Evolutionary conservation across 2,888 invertebrate species (phyloP).

Genomic region (Ceriagrion tenellum): DNA sequence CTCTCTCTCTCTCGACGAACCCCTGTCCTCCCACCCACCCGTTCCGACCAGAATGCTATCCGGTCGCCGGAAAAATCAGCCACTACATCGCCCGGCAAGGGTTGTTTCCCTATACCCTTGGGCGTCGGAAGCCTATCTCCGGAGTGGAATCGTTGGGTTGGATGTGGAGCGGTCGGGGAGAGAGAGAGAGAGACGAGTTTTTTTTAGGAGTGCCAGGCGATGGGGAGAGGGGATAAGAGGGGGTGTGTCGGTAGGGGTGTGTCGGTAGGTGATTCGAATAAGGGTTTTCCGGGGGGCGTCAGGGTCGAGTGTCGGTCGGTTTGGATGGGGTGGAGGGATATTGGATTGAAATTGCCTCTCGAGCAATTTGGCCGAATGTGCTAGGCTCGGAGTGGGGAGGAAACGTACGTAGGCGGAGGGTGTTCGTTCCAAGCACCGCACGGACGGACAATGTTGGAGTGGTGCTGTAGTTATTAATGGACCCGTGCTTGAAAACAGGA

Average conservation of each 20-base stretch:
- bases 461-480: too few relatives aligned
- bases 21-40: neutral
- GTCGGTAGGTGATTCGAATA: neutral
- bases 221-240: neutral
- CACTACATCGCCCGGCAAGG: neutral
- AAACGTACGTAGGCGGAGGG: neutral
- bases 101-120: slow-evolving; percentile 4
- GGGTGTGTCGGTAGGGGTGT: neutral
- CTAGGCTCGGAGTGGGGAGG: neutral
- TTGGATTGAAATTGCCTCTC: neutral
- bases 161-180: neutral
- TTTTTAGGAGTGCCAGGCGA: neutral
- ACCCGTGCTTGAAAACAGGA: too few relatives aligned
- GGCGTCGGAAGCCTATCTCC: slow-evolving; percentile 16
- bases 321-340: neutral
- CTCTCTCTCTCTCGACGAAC: neutral
- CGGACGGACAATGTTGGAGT: too few relatives aligned
- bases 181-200: neutral
- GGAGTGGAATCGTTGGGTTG: neutral
- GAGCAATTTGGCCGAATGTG: neutral
- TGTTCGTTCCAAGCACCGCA: neutral
- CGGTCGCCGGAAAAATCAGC: slow-evolving; percentile 37
- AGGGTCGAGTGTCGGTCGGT: neutral
- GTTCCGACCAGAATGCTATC: neutral
- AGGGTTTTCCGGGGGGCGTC: neutral